These are phyloP conservation scores for Orthosia cruda DNA, from an alignment of 2,888 invertebrate genomes.

Conservation along the genomic window DNA sequence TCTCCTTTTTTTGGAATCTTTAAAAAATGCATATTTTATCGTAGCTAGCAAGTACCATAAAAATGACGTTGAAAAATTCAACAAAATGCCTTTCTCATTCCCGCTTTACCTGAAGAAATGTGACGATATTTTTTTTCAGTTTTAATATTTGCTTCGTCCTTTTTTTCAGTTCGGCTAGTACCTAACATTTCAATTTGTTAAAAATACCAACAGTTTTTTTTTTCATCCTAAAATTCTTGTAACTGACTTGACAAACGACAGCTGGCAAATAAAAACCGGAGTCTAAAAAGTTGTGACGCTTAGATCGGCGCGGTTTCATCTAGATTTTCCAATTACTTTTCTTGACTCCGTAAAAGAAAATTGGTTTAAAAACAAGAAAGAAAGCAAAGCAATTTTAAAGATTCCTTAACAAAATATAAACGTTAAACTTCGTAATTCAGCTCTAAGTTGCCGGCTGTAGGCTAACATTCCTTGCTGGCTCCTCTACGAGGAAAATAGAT, in stretches of 20 bases:
- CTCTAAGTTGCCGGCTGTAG: slow-evolving; percentile 23
- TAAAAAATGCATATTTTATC: no score
- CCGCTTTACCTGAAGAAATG: background rate
- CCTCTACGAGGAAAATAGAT: slow-evolving; percentile 50
- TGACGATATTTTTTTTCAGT: background rate
- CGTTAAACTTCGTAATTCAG: slow-evolving; percentile 44
- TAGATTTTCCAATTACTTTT: slow-evolving; percentile 58
- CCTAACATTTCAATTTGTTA: background rate
- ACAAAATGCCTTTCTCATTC: background rate
- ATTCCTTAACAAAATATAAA: slow-evolving; percentile 36
- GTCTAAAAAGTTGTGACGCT: background rate
- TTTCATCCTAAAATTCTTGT: no score
- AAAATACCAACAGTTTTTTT: no score
- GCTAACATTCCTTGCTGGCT: slow-evolving; percentile 43
- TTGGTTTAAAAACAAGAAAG: slow-evolving; percentile 34
- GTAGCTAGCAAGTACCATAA: background rate
- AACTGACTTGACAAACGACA: slow-evolving; percentile 2
- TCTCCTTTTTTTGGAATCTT: no score
- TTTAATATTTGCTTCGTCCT: background rate
- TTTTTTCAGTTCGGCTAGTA: background rate
- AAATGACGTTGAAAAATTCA: background rate
- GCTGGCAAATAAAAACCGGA: slow-evolving; percentile 14
- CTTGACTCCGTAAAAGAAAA: slow-evolving; percentile 45
- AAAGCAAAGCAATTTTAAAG: slow-evolving; percentile 30
- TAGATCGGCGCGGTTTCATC: slow-evolving; percentile 29